Evolutionary conservation across 1,140 invertebrate species (phyloP).

Genomic region (Hyles vespertilio): DNA sequence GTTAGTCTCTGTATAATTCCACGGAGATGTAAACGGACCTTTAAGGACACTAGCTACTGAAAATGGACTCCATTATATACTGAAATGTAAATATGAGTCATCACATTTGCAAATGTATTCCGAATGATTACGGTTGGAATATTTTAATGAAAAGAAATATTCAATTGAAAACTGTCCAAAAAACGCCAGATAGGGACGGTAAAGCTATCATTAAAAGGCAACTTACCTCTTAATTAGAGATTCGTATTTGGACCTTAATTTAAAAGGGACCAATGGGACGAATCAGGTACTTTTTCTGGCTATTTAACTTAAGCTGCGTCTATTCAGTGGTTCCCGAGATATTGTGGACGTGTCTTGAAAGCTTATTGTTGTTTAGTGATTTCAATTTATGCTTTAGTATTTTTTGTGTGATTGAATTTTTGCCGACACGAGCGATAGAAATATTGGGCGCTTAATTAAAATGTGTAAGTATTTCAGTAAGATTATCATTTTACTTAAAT

Average conservation of each 20-base stretch:
- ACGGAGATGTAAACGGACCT: too few relatives aligned
- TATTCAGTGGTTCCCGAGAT: constrained; percentile 17
- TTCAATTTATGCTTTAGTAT: constrained; percentile 17
- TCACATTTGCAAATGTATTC: too few relatives aligned
- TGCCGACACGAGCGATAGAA: not conserved
- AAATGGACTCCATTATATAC: too few relatives aligned
- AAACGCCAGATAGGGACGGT: constrained; percentile 3
- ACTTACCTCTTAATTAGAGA: constrained; percentile 24
- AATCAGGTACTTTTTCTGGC: constrained; percentile 15
- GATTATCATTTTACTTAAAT: too few relatives aligned
- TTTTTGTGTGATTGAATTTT: constrained; percentile 14
- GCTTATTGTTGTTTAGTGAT: constrained; percentile 18
- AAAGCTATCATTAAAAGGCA: constrained; percentile 20
- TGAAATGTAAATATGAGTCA: too few relatives aligned
- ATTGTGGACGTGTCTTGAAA: constrained; percentile 17
- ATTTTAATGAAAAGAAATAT: constrained; percentile 16
- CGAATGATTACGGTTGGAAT: not conserved
- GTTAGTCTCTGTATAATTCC: too few relatives aligned
- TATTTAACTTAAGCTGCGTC: constrained; percentile 10
- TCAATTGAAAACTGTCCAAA: constrained; percentile 20
- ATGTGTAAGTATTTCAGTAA: too few relatives aligned
- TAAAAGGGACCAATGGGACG: constrained; percentile 14
- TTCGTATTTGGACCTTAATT: constrained; percentile 13
- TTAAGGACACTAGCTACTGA: too few relatives aligned
- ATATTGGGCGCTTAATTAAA: too few relatives aligned